Conservation (phyloP, 2,888 invertebrate genomes). For the Callinectes sapidus region DNA sequence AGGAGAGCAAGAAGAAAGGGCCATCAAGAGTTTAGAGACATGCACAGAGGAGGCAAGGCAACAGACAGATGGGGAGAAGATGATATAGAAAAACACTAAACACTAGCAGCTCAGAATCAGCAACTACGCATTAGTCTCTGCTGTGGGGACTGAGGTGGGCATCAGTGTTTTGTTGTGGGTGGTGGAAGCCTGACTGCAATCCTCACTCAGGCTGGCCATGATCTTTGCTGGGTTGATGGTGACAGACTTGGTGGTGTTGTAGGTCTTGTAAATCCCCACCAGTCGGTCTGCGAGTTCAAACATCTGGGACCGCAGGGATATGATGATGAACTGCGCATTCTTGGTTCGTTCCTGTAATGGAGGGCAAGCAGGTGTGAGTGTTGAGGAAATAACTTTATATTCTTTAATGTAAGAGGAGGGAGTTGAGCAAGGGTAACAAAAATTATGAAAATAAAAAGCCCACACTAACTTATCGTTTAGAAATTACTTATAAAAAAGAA, state of each 20-base stretch:
- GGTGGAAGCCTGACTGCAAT: background rate
- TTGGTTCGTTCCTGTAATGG: constrained; percentile 88
- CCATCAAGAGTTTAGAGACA: too few species aligned
- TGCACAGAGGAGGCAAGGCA: too few species aligned
- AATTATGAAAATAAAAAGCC: too few species aligned
- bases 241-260: constrained; percentile 89
- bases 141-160: background rate
- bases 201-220: background rate
- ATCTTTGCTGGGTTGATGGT: constrained; percentile 79
- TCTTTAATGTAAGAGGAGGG: too few species aligned
- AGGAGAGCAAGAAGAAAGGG: too few species aligned
- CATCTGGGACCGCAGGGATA: constrained; percentile 97
- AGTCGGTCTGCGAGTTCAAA: constrained; percentile 94
- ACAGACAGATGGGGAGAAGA: too few species aligned
- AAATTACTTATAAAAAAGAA: too few species aligned
- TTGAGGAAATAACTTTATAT: too few species aligned
- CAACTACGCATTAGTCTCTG: background rate
- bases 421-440: too few species aligned
- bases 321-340: constrained; percentile 98
- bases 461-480: too few species aligned
- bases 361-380: background rate
- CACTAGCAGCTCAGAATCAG: too few species aligned
- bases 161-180: background rate
- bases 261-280: constrained; percentile 96
- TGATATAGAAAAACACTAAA: too few species aligned